Evolutionary conservation across 2,797 vertebrate genomes (phyloP), one percentile per base, ranked within the genome.

Genomic region (Chrosomus eos): DNA sequence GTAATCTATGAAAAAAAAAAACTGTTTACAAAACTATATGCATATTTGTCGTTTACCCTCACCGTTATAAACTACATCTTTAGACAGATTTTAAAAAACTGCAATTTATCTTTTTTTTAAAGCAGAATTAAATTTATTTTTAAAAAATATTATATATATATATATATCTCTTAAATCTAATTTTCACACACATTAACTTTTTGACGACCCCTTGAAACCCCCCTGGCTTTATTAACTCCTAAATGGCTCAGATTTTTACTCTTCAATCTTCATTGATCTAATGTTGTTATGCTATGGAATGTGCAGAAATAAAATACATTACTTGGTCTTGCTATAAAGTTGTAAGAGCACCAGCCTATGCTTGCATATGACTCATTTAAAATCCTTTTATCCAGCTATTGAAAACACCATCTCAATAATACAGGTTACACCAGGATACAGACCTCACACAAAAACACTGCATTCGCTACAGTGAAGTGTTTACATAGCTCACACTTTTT

Each of bases 301-400:
- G 6, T 16, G 51, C 3, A n/a, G 11, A 3, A 23, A 26, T 13
- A 60, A 28, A 76, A 38, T 38, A 19, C 8, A 43, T 19, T 2
- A 60, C 53, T 40, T 40, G 73, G 21, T 75, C 11, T 36, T 58
- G 23, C 14, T 4, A 0, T 76, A 7, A 76, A 62, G 38, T 78
- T 45, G 38, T 43, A 62, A 45, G 38, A 13, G 18, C 6, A 64
- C 38, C 55, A 43, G 55, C 16, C n/a, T 26, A 45, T 43, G n/a
- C 38, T 31, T 45, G 16, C 19, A 78, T 21, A 31, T 45, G 58
- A 78, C 58, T 78, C 9, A 31, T 43, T 73, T 48, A 28, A 48
- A 18, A 73, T 73, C 19, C 3, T 64, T 62, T 64, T 78, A 64
- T 78, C n/a, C 58, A 64, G 8, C 33, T 28, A 78, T 19, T 78